Conservation (phyloP, 2,888 invertebrate genomes). For the Pheosia gnoma region DNA sequence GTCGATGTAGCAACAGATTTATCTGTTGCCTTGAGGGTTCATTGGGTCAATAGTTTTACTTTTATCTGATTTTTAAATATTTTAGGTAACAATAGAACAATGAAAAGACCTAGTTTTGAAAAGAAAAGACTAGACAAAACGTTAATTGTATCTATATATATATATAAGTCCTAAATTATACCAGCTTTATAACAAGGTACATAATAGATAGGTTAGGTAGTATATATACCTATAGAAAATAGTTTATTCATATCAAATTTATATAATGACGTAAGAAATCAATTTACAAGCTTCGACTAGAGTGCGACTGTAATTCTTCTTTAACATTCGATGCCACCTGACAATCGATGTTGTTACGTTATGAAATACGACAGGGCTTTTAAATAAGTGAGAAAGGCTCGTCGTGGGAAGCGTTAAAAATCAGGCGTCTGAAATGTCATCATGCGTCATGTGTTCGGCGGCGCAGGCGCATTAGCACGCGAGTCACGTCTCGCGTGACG, state of each 20-base stretch:
- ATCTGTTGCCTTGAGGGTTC: constrained; percentile 27
- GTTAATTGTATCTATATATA: no score
- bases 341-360: no score
- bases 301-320: no score
- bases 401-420: constrained; percentile 38
- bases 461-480: constrained; percentile 36
- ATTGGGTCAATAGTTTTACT: constrained; percentile 28
- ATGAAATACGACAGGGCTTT: neutral
- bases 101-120: neutral
- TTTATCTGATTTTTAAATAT: neutral
- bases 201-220: no score
- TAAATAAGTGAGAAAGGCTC: constrained; percentile 4
- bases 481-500: constrained; percentile 56
- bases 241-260: no score
- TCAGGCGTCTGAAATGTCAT: constrained; percentile 34
- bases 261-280: no score
- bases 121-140: no score
- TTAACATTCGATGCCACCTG: no score
- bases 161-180: no score
- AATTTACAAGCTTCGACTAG: no score
- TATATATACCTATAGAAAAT: no score
- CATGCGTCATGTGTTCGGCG: constrained; percentile 16
- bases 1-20: constrained; percentile 23
- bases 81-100: neutral
- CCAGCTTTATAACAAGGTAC: no score